A percentile compares a stretch with the other conserved stretches of the same genome.
phyloP scores from a whole-genome alignment of 2,888 invertebrate genomes.

The Morpho deidamia region DNA sequence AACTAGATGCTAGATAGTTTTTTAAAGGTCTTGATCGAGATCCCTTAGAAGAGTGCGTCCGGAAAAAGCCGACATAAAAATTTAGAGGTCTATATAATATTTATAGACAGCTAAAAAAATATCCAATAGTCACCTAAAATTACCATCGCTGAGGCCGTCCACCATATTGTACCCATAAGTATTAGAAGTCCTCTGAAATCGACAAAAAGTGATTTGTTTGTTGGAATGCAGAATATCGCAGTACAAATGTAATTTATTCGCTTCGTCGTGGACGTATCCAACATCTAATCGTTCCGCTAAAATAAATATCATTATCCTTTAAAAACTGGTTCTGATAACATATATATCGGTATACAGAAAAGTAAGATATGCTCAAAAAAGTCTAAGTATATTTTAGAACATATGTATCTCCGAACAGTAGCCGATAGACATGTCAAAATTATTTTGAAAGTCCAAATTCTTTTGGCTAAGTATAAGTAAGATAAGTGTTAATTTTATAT shows the following conservation, averaged over 20 bases:
- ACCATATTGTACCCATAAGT: constrained; percentile 55
- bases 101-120: neutral
- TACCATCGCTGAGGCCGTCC: constrained; percentile 66
- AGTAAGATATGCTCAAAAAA: neutral
- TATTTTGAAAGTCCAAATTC: too few species aligned
- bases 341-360: too few species aligned
- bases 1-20: too few species aligned
- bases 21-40: neutral
- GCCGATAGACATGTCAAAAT: too few species aligned
- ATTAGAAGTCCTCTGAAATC: constrained; percentile 60
- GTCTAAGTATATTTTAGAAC: too few species aligned
- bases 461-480: too few species aligned
- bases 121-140: constrained; percentile 46
- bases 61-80: too few species aligned
- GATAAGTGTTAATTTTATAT: too few species aligned
- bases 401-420: too few species aligned
- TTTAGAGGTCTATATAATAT: neutral
- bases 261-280: constrained; percentile 49
- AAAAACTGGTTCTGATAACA: too few species aligned
- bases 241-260: constrained; percentile 51
- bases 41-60: neutral
- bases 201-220: constrained; percentile 66
- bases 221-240: constrained; percentile 64
- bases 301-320: constrained; percentile 18
- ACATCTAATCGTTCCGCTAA: constrained; percentile 65